Base-by-base conservation (phyloP, 92 coral and sea anemone genomes). In the Pocillopora meandrina region DNA sequence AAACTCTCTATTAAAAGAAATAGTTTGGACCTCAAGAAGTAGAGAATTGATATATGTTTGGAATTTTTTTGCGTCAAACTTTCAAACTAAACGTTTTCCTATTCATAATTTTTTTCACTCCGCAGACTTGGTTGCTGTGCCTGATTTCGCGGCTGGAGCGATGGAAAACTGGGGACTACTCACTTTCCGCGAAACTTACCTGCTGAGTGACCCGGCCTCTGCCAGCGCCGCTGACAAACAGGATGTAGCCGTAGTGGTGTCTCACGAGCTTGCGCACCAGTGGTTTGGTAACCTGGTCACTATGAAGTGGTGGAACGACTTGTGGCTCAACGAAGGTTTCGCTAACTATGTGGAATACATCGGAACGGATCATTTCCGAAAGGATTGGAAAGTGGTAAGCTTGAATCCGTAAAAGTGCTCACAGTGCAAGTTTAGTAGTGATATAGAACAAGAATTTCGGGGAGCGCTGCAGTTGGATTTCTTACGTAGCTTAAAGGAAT, bases 261-360 rank as follows among this genome's bases (percentile, higher is more conserved):
- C 98, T 55, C 98, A 96, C 82, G 99, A 96, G 77, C 93, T 96
- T 7, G 98, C 99, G 74, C 99, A 96, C 81, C 94, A 93, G 93
- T 93, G 98, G 95, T 93, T 93, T 74, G 98, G 98, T 18, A 93
- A 93, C 78, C 90, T 91, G 18, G 98, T 93, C 35, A 93, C 98
- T 2, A 93, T 93, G 98, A 89, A 89, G 65, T 93, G 98, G 95
- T 93, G 98, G 98, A 93, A 93, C 60, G 98, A 93, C 85, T 72
- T 93, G 79, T 93, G 98, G 98, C 79, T 93, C n/a, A 93, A 93
- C 72, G 98, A 93, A 62, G 98, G 95, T n/a, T 91, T 93, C 42
- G 93, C 98, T 23, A 91, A 89, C 69, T 93, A 87, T 76, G 90
- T 93, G 63, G 94, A 91, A 56, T 96, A 96, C 86, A 89, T 96